Evolutionary conservation across 1,140 invertebrate genomes (phyloP).

Genomic region (Zaprionus gabonicus): DNA sequence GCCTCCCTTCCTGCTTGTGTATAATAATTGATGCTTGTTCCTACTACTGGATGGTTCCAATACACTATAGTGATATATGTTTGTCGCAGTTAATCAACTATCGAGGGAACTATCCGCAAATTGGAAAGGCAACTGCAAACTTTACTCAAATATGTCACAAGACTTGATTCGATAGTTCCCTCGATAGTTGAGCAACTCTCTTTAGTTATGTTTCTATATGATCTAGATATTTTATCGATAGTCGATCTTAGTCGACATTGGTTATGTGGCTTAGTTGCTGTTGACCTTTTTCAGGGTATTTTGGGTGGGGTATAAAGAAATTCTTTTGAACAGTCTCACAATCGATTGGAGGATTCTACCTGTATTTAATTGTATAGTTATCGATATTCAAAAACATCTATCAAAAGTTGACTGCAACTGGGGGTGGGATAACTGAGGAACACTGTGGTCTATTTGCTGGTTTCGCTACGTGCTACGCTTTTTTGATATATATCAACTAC

Average conservation of each 20-base stretch:
- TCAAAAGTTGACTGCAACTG: conserved; percentile 45
- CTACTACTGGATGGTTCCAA: conserved; percentile 1
- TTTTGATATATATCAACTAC: not conserved
- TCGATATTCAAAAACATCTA: conserved; percentile 41
- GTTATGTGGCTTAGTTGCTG: conserved; percentile 19
- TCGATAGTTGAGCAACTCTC: not conserved
- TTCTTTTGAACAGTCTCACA: conserved; percentile 38
- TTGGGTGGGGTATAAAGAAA: conserved; percentile 7
- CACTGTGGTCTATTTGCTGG: conserved; percentile 62
- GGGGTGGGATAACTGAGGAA: conserved; percentile 40
- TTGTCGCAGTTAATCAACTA: not conserved
- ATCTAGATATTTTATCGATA: conserved; percentile 9
- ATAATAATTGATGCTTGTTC: conserved; percentile 17
- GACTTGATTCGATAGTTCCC: not conserved
- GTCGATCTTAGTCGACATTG: conserved; percentile 12
- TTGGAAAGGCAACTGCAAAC: not conserved
- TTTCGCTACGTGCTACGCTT: conserved; percentile 15
- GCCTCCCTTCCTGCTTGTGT: conserved; percentile 16
- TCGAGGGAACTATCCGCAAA: not conserved
- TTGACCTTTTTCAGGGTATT: conserved; percentile 18
- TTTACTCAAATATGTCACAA: not conserved
- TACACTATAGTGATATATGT: conserved; percentile 1
- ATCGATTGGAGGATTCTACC: conserved; percentile 13
- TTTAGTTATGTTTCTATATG: conserved; percentile 9
- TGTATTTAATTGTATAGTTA: not conserved